A percentile compares a stretch with the other conserved stretches of the same genome.
phyloP scores from a whole-genome alignment of 2,888 invertebrate genomes.

The Drosophila mulleri region DNA sequence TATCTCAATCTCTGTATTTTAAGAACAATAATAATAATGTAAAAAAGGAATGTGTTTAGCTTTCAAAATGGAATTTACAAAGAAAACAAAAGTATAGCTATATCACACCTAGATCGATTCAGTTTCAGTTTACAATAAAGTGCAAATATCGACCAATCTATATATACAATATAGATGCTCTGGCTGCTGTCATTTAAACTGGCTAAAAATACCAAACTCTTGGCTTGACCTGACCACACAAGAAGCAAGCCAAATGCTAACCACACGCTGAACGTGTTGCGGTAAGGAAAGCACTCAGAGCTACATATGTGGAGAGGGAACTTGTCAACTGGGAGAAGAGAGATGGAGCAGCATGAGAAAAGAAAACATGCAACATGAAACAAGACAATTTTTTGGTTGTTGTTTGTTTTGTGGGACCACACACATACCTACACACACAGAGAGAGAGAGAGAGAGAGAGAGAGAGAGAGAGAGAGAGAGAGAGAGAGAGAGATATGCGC shows the following conservation, averaged over 20 bases:
- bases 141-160: background rate
- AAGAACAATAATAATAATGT: too few relatives aligned
- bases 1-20: too few relatives aligned
- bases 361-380: constrained; percentile 14
- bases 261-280: background rate
- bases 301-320: background rate
- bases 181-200: background rate
- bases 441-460: constrained; percentile 5
- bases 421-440: constrained; percentile 1
- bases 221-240: background rate
- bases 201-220: constrained; percentile 6
- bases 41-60: too few relatives aligned
- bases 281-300: constrained; percentile 1
- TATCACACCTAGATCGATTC: background rate
- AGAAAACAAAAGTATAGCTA: too few relatives aligned
- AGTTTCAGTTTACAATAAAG: background rate
- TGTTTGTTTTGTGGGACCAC: background rate
- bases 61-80: too few relatives aligned
- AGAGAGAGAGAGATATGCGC: constrained; percentile 1
- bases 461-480: constrained; percentile 8
- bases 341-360: background rate
- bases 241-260: background rate
- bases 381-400: constrained; percentile 7
- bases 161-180: background rate
- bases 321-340: constrained; percentile 2